phyloP scores from a whole-genome alignment of 1,140 invertebrate genomes.

The Drosophila sechellia region DNA sequence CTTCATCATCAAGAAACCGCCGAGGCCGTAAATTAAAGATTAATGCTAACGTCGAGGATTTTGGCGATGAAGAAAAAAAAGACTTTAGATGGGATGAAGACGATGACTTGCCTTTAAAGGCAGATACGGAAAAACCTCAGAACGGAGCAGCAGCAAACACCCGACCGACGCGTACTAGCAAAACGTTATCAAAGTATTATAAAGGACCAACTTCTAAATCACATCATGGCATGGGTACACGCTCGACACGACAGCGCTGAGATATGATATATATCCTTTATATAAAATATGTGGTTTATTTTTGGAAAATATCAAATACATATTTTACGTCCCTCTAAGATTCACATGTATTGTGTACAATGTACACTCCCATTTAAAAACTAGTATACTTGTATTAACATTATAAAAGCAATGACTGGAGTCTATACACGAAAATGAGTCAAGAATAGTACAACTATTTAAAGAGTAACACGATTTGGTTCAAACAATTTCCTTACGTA shows the following conservation, averaged over 20 bases:
- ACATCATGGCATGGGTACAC: constrained; percentile 70
- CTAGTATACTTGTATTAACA: neutral
- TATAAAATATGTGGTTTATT: constrained; percentile 53
- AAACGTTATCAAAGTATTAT: constrained; percentile 81
- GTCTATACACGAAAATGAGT: neutral
- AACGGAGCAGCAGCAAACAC: constrained; percentile 27
- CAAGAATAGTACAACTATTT: constrained; percentile 58
- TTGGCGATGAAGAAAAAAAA: constrained; percentile 51
- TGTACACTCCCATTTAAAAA: constrained; percentile 12
- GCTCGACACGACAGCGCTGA: constrained; percentile 65
- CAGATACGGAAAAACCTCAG: constrained; percentile 51
- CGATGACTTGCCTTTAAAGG: constrained; percentile 67
- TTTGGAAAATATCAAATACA: constrained; percentile 15
- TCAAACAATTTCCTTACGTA: neutral
- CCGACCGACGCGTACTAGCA: constrained; percentile 72
- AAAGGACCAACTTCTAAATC: constrained; percentile 63
- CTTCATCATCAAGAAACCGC: constrained; percentile 64
- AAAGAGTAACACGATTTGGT: neutral
- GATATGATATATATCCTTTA: constrained; percentile 6
- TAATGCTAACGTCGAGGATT: constrained; percentile 51
- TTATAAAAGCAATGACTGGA: neutral
- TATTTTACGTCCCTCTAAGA: constrained; percentile 7
- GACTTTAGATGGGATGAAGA: constrained; percentile 65
- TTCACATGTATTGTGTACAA: constrained; percentile 29
- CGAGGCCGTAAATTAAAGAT: constrained; percentile 58